Percentiles rank a stretch among this genome's conserved stretches.
These are phyloP conservation scores for Tragelaphus strepsiceros DNA, from an alignment of 2,113 vertebrate species.

Conservation along the genomic window DNA sequence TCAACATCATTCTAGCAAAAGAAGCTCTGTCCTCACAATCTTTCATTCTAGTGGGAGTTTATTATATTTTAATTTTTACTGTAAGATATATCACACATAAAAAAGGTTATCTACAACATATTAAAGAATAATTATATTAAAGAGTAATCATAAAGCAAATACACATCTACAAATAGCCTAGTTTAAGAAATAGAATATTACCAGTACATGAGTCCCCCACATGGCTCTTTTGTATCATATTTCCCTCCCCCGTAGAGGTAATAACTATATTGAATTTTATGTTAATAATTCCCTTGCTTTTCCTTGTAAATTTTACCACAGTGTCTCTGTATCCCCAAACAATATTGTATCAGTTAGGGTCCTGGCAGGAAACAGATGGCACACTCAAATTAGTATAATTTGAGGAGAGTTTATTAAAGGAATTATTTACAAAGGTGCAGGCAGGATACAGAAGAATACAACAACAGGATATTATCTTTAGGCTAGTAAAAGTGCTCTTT, in stretches of 20 bases:
- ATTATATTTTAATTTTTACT: conserved; percentile 5
- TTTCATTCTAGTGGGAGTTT: neutral
- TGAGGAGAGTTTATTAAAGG: conserved; percentile 1
- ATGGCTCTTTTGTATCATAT: neutral
- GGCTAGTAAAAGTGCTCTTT: neutral
- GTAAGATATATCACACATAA: neutral
- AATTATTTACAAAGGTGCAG: neutral
- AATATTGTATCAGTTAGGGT: conserved; percentile 3
- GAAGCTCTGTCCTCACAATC: neutral
- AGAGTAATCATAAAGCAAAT: conserved; percentile 16
- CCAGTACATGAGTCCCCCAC: neutral
- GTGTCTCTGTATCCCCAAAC: neutral
- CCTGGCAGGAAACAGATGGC: neutral
- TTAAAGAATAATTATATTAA: neutral
- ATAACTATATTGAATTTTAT: neutral
- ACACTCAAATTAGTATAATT: neutral
- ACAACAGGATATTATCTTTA: neutral
- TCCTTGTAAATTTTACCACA: neutral
- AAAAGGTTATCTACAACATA: neutral
- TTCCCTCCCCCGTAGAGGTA: neutral
- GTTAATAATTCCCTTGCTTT: neutral
- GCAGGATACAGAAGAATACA: neutral
- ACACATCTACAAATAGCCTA: neutral
- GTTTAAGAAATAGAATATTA: neutral
- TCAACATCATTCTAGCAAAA: neutral